These are phyloP conservation scores for Argyresthia goedartella DNA, from an alignment of 2,888 invertebrate genomes.

Conservation along the genomic window DNA sequence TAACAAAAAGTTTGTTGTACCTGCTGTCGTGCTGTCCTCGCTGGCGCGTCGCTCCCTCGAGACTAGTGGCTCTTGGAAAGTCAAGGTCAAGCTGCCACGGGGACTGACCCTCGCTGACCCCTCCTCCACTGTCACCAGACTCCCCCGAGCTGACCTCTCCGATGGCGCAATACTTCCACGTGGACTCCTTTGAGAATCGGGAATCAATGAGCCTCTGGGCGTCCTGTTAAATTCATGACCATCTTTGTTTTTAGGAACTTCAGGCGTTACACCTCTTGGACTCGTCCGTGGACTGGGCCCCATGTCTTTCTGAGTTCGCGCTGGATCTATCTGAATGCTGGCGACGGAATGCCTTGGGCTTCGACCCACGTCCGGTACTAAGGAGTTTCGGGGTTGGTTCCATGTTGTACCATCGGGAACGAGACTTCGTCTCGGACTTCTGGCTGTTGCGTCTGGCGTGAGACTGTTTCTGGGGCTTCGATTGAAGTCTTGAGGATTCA, in stretches of 20 bases:
- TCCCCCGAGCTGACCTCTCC: slow-evolving; percentile 56
- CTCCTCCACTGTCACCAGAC: slow-evolving; percentile 43
- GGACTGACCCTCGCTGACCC: slow-evolving; percentile 62
- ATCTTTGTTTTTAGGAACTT: slow-evolving; percentile 11
- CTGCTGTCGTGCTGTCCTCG: slow-evolving; percentile 68
- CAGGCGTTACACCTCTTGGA: slow-evolving; percentile 53
- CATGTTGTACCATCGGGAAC: slow-evolving; percentile 68
- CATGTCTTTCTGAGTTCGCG: slow-evolving; percentile 54
- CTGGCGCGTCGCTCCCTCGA: slow-evolving; percentile 69
- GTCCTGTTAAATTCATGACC: slow-evolving; percentile 28
- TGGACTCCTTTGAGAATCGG: slow-evolving; percentile 70
- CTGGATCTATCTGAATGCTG: slow-evolving; percentile 56
- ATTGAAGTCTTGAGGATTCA: slow-evolving; percentile 69
- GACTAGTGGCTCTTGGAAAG: slow-evolving; percentile 72
- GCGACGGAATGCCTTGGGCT: slow-evolving; percentile 73
- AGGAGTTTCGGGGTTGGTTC: slow-evolving; percentile 71
- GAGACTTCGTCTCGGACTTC: slow-evolving; percentile 73
- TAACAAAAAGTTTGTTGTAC: slow-evolving; percentile 22
- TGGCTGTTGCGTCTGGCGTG: slow-evolving; percentile 54
- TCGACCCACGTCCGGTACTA: slow-evolving; percentile 69
- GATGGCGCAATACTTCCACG: slow-evolving; percentile 73
- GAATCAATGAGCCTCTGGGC: slow-evolving; percentile 73
- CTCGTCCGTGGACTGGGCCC: slow-evolving; percentile 67
- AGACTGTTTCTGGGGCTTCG: slow-evolving; percentile 62
- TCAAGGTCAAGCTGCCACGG: slow-evolving; percentile 71